phyloP scores from a whole-genome alignment of 2,113 vertebrate species.

The Oostethus manadensis region DNA sequence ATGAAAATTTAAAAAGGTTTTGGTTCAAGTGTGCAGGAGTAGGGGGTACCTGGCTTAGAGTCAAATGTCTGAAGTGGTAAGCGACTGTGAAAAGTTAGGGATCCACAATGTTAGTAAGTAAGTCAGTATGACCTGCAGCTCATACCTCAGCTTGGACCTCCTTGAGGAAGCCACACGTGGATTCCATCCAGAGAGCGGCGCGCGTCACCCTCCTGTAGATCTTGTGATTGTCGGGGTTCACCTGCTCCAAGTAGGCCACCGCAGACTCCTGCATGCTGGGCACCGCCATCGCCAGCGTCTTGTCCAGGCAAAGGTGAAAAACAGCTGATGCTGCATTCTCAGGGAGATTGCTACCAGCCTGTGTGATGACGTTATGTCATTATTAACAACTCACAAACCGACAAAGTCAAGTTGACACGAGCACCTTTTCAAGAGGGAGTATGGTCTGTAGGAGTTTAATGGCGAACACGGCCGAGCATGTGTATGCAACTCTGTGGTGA shows the following conservation, averaged over 20 bases:
- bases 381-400: neutral
- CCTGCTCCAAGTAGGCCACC: constrained; percentile 89
- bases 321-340: constrained; percentile 78
- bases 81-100: too few relatives aligned
- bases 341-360: constrained; percentile 80
- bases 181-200: constrained; percentile 79
- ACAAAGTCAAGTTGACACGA: neutral
- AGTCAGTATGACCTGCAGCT: neutral
- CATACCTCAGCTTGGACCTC: constrained; percentile 80
- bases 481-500: constrained; percentile 84
- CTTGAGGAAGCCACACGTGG: constrained; percentile 82
- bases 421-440: constrained; percentile 91
- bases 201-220: constrained; percentile 79
- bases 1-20: too few relatives aligned
- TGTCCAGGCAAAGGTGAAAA: constrained; percentile 83
- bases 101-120: too few relatives aligned
- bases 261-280: constrained; percentile 80
- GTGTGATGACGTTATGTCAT: neutral
- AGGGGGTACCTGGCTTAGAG: too few relatives aligned
- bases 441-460: constrained; percentile 83
- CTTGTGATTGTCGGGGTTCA: constrained; percentile 79
- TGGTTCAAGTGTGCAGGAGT: too few relatives aligned
- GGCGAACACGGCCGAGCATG: constrained; percentile 77
- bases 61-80: too few relatives aligned
- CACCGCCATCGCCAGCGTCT: constrained; percentile 79